These are phyloP conservation scores for Anhinga rufa DNA, from an alignment of 2,113 vertebrate species.

Conservation along the genomic window DNA sequence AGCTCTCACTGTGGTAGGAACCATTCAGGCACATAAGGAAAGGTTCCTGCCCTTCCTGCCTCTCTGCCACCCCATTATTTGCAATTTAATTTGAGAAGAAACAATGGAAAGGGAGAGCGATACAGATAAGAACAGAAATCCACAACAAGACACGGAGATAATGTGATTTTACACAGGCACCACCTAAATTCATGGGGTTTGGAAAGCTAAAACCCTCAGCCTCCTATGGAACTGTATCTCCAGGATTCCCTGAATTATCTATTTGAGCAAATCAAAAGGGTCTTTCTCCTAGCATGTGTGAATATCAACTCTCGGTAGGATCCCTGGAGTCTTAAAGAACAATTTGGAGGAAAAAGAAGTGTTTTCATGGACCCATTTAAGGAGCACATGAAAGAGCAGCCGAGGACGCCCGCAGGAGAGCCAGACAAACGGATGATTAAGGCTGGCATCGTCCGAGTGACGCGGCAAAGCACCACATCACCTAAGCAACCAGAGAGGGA, in stretches of 20 bases:
- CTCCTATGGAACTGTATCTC: background rate
- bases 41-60: background rate
- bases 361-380: background rate
- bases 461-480: background rate
- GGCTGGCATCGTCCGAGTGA: background rate
- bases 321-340: background rate
- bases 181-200: background rate
- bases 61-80: background rate
- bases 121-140: background rate
- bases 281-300: background rate
- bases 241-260: background rate
- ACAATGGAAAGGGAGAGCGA: background rate
- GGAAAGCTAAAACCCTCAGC: background rate
- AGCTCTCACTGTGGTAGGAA: background rate
- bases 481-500: background rate
- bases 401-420: background rate
- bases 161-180: background rate
- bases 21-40: background rate
- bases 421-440: background rate
- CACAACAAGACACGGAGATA: background rate
- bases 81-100: background rate
- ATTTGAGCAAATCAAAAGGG: background rate
- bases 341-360: background rate
- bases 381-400: background rate
- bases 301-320: background rate